phyloP scores from a whole-genome alignment of 23 tunicate genomes.

The Halocynthia aurantium region DNA sequence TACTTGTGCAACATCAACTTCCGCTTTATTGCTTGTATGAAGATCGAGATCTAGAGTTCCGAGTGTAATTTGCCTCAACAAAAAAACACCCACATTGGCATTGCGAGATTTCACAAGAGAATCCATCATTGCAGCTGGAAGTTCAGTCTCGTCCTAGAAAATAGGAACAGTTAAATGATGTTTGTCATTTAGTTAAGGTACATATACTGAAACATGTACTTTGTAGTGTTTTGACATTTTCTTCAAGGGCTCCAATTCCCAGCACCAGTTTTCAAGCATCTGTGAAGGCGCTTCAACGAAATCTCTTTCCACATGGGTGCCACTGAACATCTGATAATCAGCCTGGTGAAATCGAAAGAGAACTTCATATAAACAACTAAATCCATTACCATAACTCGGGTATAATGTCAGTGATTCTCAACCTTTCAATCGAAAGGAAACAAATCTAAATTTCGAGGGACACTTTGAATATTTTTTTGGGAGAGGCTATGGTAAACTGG shows the following conservation, averaged over 20 bases:
- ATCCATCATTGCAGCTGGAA: slow-evolving; percentile 60
- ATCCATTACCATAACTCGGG: neutral
- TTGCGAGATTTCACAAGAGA: slow-evolving; percentile 63
- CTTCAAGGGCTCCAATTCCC: slow-evolving; percentile 72
- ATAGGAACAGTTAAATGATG: neutral
- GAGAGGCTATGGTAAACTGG: neutral
- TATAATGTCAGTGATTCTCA: too few species aligned
- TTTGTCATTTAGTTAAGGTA: neutral
- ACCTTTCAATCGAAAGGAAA: neutral
- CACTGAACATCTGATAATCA: slow-evolving; percentile 62
- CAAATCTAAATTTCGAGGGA: neutral
- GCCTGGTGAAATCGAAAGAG: slow-evolving; percentile 35
- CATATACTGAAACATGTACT: slow-evolving; percentile 14
- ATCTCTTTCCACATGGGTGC: slow-evolving; percentile 85
- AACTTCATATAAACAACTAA: neutral
- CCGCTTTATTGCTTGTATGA: slow-evolving; percentile 41
- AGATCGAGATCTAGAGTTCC: slow-evolving; percentile 71
- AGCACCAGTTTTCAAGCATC: slow-evolving; percentile 97
- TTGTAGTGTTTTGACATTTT: slow-evolving; percentile 78
- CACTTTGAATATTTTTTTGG: neutral
- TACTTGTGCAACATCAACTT: slow-evolving; percentile 59
- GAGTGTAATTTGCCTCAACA: slow-evolving; percentile 66
- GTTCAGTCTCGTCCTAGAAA: slow-evolving; percentile 42
- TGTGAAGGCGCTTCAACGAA: slow-evolving; percentile 95
- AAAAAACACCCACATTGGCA: slow-evolving; percentile 82